Evolutionary conservation across 2,888 invertebrate genomes (phyloP), one percentile per base, ranked within the genome.

Genomic region (Ormyrus rosae): DNA sequence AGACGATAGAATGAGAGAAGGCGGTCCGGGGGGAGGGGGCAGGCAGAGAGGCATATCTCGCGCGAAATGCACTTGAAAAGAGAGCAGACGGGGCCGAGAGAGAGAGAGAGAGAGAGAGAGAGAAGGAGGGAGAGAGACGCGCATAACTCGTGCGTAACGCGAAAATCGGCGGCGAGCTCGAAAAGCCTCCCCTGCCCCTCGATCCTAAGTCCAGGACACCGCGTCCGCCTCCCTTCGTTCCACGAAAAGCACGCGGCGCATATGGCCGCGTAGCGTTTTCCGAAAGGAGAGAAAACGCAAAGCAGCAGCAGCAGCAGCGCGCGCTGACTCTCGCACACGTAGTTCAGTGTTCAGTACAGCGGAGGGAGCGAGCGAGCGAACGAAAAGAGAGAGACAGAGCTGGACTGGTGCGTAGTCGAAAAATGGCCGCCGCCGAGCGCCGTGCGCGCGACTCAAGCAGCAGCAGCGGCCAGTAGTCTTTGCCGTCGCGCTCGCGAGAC

Each of bases 151-250:
- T 1, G 65, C 51, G 64, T 64, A 64, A 48, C 64, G 48, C 60
- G 78, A 78, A 78, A 78, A 78, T 78, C 72, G 78, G 72, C 67
- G 78, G 60, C 67, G 77, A 77, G 77, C 48, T 71, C 50, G 50
- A 61, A 19, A 6, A 13, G 48, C 48, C 34, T 56, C 34, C 13
- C 10, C 13, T 19, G 45, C 13, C 48, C 6, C 13, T 3, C 8
- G 4, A 46, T 48, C 34, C 34, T 9, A 69, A n/a, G 4, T 1
- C 19, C 19, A 19, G 19, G 19, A 19, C 19, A 19, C 19, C 19
- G 19, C 19, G 19, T 19, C 19, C 19, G 19, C 19, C 19, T 19
- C 19, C 19, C 19, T 19, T 19, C 19, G 19, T 19, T 19, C 19
- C 19, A 19, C 19, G 19, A 19, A 19, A 19, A 19, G 19, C 19